Evolutionary conservation across 1,140 invertebrate genomes (phyloP).

Genomic region (Drosophila simulans): DNA sequence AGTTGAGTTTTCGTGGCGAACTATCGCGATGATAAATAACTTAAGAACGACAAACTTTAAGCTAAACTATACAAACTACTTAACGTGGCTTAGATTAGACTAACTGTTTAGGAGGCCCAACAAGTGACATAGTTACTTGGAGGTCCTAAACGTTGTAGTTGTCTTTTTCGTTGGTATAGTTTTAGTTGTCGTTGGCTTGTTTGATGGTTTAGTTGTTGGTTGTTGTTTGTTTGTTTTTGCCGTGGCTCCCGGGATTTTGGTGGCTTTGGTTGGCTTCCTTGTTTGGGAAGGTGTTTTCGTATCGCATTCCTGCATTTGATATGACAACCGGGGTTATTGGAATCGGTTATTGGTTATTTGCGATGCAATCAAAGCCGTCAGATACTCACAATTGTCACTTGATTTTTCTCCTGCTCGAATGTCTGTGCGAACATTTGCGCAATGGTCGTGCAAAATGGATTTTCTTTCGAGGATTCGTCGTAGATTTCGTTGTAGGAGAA

Average conservation of each 20-base stretch:
- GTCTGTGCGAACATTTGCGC: slow-evolving; percentile 21
- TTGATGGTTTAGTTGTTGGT: slow-evolving; percentile 14
- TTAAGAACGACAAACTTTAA: slow-evolving; percentile 43
- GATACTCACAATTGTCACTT: slow-evolving; percentile 40
- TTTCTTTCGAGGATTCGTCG: slow-evolving; percentile 11
- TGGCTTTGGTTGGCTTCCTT: slow-evolving; percentile 23
- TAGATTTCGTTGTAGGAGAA: slow-evolving; percentile 63
- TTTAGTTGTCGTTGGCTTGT: slow-evolving; percentile 17
- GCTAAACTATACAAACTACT: slow-evolving; percentile 49
- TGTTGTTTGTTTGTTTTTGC: slow-evolving; percentile 15
- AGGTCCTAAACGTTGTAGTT: slow-evolving; percentile 22
- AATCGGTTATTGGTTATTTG: slow-evolving; percentile 35
- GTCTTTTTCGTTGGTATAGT: slow-evolving; percentile 15
- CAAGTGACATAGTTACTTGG: slow-evolving; percentile 49
- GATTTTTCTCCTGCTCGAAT: background rate
- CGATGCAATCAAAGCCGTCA: slow-evolving; percentile 7
- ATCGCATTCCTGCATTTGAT: slow-evolving; percentile 52
- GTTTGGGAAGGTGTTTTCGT: slow-evolving; percentile 36
- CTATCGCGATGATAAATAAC: slow-evolving; percentile 32
- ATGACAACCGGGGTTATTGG: slow-evolving; percentile 38
- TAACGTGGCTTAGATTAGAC: slow-evolving; percentile 56
- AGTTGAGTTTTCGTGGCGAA: slow-evolving; percentile 29
- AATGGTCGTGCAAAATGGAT: slow-evolving; percentile 64
- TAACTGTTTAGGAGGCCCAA: slow-evolving; percentile 33
- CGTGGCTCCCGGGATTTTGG: slow-evolving; percentile 13